phyloP scores from a whole-genome alignment of 2,113 vertebrate species.

The Mormyrus lacerda region DNA sequence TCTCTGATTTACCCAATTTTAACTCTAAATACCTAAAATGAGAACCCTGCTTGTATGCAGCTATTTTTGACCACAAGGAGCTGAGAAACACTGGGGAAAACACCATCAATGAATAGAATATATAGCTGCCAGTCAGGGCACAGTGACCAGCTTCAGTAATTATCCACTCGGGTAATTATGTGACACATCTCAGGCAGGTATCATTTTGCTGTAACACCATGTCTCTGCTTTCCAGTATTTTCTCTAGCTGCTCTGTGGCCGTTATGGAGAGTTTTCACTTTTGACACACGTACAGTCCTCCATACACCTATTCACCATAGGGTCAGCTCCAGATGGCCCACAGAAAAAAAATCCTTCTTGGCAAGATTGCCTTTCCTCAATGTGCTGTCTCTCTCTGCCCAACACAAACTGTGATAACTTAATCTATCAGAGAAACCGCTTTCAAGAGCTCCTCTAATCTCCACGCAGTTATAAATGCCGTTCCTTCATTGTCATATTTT shows the following conservation, averaged over 20 bases:
- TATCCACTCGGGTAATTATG: neutral
- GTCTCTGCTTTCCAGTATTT: neutral
- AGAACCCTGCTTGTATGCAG: neutral
- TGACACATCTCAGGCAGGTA: too few relatives aligned
- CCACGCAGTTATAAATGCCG: neutral
- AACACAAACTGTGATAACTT: neutral
- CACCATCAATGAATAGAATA: neutral
- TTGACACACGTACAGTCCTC: neutral
- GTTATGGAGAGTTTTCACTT: neutral
- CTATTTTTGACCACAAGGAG: neutral
- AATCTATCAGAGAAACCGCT: neutral
- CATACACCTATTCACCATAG: neutral
- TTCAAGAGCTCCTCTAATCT: neutral
- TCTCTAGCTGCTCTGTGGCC: neutral
- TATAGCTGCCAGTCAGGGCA: neutral
- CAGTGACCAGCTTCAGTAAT: neutral
- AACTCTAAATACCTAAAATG: neutral
- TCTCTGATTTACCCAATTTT: constrained; percentile 1
- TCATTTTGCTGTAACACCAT: neutral
- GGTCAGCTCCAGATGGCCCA: neutral
- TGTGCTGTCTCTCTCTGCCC: neutral
- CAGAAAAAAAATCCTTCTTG: neutral
- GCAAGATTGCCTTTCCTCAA: neutral
- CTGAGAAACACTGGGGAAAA: neutral
- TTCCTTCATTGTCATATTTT: constrained; percentile 3